Evolutionary conservation across 2,888 invertebrate genomes (phyloP).

Genomic region (Agrotis clavis): DNA sequence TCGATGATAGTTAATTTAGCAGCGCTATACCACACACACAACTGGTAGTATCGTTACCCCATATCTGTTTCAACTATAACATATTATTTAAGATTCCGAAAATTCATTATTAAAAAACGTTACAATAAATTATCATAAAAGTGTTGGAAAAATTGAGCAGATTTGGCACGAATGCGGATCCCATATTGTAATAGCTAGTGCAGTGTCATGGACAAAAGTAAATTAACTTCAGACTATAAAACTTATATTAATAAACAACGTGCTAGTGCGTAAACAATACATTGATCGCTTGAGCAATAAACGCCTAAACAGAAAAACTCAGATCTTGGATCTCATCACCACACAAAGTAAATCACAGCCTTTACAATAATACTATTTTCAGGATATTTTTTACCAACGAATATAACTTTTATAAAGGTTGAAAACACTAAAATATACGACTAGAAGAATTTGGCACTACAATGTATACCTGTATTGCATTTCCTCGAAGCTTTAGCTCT

Average conservation of each 20-base stretch:
- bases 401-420: slow-evolving; percentile 67
- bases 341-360: slow-evolving; percentile 89
- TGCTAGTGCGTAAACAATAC: slow-evolving; percentile 56
- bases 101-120: slow-evolving; percentile 69
- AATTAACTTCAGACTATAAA: slow-evolving; percentile 45
- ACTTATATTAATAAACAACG: slow-evolving; percentile 51
- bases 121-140: slow-evolving; percentile 72
- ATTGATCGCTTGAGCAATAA: slow-evolving; percentile 66
- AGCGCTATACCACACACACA: slow-evolving; percentile 64
- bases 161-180: slow-evolving; percentile 83
- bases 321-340: slow-evolving; percentile 83
- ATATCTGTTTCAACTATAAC: slow-evolving; percentile 67
- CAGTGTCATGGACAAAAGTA: slow-evolving; percentile 57
- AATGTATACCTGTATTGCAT: slow-evolving; percentile 70
- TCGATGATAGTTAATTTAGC: slow-evolving; percentile 62
- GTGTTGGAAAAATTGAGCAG: slow-evolving; percentile 85
- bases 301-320: slow-evolving; percentile 71
- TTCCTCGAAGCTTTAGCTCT: slow-evolving; percentile 71
- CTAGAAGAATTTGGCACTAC: slow-evolving; percentile 80
- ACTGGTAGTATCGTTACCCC: slow-evolving; percentile 53
- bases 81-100: slow-evolving; percentile 66
- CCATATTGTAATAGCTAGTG: slow-evolving; percentile 64
- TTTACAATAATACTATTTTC: slow-evolving; percentile 79
- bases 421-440: slow-evolving; percentile 71
- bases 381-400: slow-evolving; percentile 62